A percentile compares a stretch with the other conserved stretches of the same genome.
These are phyloP conservation scores for Syngnathus acus DNA, from an alignment of 2,797 vertebrate species.

Conservation along the genomic window DNA sequence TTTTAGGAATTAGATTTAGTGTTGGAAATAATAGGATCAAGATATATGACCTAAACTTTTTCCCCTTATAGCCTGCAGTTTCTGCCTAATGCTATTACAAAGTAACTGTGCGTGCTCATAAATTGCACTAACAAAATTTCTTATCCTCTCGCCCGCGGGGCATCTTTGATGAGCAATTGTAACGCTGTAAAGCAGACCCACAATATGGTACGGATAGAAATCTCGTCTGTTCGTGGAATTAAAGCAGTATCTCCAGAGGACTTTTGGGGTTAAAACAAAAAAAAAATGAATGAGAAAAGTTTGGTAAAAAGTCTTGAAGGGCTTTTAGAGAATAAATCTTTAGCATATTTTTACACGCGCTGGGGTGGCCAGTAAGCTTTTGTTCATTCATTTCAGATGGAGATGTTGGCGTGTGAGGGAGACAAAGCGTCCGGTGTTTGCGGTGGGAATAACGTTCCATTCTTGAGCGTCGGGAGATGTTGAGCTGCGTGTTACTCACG, in stretches of 20 bases:
- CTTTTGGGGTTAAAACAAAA: slow-evolving; percentile 4
- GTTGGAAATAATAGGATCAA: slow-evolving; percentile 42
- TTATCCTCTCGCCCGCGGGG: slow-evolving; percentile 46
- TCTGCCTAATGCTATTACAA: slow-evolving; percentile 36
- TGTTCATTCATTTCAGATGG: slow-evolving; percentile 43
- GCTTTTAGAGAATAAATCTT: slow-evolving; percentile 4
- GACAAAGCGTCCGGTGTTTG: slow-evolving; percentile 50
- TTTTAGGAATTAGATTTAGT: slow-evolving; percentile 39
- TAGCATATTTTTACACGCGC: slow-evolving; percentile 41
- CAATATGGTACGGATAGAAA: slow-evolving; percentile 39
- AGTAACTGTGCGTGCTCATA: slow-evolving; percentile 35
- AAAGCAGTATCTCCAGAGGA: slow-evolving; percentile 36
- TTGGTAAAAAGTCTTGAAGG: slow-evolving; percentile 36
- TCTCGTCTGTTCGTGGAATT: slow-evolving; percentile 43
- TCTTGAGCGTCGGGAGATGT: slow-evolving; percentile 49
- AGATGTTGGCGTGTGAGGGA: slow-evolving; percentile 49
- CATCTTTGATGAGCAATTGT: slow-evolving; percentile 50
- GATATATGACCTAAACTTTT: slow-evolving; percentile 37
- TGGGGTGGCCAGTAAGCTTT: slow-evolving; percentile 54
- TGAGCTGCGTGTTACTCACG: slow-evolving; percentile 58
- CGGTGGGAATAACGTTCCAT: slow-evolving; percentile 23
- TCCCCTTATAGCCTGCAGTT: slow-evolving; percentile 38
- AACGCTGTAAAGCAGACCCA: slow-evolving; percentile 31
- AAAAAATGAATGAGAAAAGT: slow-evolving; percentile 38
- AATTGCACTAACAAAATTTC: slow-evolving; percentile 46